Evolutionary conservation across 2,888 invertebrate genomes (phyloP), one percentile per base, ranked within the genome.

Genomic region (Xylota sylvarum): DNA sequence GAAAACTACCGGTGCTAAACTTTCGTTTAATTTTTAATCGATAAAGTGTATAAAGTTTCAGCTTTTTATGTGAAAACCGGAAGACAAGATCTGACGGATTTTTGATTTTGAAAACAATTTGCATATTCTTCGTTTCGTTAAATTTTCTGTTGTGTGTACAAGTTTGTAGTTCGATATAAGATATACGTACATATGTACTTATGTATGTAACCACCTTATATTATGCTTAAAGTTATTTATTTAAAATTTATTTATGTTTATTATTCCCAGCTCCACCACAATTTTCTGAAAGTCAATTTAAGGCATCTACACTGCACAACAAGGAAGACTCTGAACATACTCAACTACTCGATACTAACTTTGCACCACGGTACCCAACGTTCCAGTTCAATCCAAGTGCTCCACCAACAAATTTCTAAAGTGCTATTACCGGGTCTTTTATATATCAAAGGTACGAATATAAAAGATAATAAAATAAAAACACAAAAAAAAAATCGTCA

Each of bases 221-320:
- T 43, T 43, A n/a, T 40, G 5, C 10, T 9, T 9, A 1, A n/a
- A n/a, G 12, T 37, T 10, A 37, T 40, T 40, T 40, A 40, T 4
- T 14, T 64, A 60, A 52, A 46, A 58, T 35, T 35, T 56, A 56
- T 77, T 67, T 37, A 7, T 17, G 37, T 23, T 19, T 12, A 19
- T 37, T 67, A 50, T 32, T 10, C 55, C 2, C 91, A 96, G 96
- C 94, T 88, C 94, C 94, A 83, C 96, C 96, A 2, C 94, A 95
- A 19, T 96, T 95, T 91, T 94, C 94, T 84, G 95, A 95, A 90
- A 94, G 95, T 17, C 91, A 93, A 52, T 94, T 94, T 89, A 93
- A 94, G n/a, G 94, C 95, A 4, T 93, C 93, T 64, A 94, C 94
- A 82, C 94, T 96, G 60, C 94, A 94, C 78, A 95, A 95, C 87